A percentile compares a stretch with the other conserved stretches of the same genome.
Conservation (phyloP, 2,888 invertebrate species). For the Watsonalla binaria region DNA sequence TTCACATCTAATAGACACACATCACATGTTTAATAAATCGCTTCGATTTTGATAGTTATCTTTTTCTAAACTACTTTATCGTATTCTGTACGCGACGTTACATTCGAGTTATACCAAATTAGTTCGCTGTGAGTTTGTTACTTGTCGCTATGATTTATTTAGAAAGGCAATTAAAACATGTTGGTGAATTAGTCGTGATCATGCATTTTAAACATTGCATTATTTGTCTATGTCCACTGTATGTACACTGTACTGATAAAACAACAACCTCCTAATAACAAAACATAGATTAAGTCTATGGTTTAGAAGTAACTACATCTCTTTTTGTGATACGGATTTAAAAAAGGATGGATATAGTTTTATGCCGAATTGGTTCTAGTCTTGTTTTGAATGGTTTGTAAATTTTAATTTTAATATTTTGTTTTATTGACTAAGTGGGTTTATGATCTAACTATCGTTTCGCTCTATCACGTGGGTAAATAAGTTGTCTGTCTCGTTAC, state of each 20-base stretch:
- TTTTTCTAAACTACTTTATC: neutral
- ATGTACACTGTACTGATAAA: conserved; percentile 5
- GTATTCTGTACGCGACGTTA: neutral
- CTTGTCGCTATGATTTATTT: conserved; percentile 32
- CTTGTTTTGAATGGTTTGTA: neutral
- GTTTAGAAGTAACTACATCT: neutral
- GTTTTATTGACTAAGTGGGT: too few species aligned
- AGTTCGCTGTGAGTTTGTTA: conserved; percentile 19
- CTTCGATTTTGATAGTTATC: too few species aligned
- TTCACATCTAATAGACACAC: too few species aligned
- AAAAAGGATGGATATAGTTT: too few species aligned
- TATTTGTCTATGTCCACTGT: conserved; percentile 11
- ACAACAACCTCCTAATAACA: too few species aligned
- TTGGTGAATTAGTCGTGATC: conserved; percentile 7
- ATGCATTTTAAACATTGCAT: conserved; percentile 18
- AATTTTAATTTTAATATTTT: neutral
- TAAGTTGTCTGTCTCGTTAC: too few species aligned
- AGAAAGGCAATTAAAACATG: conserved; percentile 37
- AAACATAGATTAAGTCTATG: too few species aligned
- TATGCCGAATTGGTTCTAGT: too few species aligned
- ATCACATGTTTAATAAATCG: too few species aligned
- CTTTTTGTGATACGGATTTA: too few species aligned
- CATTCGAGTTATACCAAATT: conserved; percentile 6
- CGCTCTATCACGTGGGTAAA: too few species aligned
- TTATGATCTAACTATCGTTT: too few species aligned